These are phyloP conservation scores for Lochmaea capreae DNA, from an alignment of 2,888 invertebrate genomes.

Conservation along the genomic window DNA sequence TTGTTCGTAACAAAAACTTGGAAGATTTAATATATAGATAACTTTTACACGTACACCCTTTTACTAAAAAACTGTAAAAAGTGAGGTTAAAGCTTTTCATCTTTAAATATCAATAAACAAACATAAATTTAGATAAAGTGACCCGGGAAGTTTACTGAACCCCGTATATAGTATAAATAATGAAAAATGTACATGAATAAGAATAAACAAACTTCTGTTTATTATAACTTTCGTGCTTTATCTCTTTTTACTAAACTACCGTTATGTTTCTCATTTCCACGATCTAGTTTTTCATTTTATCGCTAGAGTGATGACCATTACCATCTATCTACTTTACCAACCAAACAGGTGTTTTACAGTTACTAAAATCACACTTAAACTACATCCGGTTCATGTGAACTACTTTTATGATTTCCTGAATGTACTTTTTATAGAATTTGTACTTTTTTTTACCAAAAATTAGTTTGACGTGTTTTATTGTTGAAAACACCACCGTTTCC, in stretches of 20 bases:
- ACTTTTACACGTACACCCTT: too few species aligned
- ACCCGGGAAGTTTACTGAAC: not conserved
- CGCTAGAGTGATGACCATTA: too few species aligned
- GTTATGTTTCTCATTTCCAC: slow-evolving; percentile 24
- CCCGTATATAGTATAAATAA: not conserved
- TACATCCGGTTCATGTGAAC: not conserved
- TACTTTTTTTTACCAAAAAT: too few species aligned
- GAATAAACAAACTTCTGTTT: not conserved
- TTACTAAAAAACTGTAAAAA: too few species aligned
- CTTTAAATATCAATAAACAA: too few species aligned
- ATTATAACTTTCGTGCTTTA: not conserved
- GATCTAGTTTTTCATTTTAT: slow-evolving; percentile 3
- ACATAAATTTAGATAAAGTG: not conserved
- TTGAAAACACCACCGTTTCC: too few species aligned
- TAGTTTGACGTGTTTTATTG: too few species aligned
- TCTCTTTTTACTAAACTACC: not conserved
- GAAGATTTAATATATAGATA: too few species aligned
- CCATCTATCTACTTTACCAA: too few species aligned
- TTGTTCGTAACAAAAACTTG: too few species aligned
- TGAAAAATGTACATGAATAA: not conserved
- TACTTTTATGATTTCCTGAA: not conserved
- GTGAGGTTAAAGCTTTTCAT: too few species aligned
- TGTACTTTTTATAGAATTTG: not conserved
- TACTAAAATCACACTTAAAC: slow-evolving; percentile 2
- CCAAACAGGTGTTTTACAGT: slow-evolving; percentile 24